Conservation (phyloP, 30 jellyfish, hydroid and myxozoan genomes). For the Aurelia coerulea region DNA sequence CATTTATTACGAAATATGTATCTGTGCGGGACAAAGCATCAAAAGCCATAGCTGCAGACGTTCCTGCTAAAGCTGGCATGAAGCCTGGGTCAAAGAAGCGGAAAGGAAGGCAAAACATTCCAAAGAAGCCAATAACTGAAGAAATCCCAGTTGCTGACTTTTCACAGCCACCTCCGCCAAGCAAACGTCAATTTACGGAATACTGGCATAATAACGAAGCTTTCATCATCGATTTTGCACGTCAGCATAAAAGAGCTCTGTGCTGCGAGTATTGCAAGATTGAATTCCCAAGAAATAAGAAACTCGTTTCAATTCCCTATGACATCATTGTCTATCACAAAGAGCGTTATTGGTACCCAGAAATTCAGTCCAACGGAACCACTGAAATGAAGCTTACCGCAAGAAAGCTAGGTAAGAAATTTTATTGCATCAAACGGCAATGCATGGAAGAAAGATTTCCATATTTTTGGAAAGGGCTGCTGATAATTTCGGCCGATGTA, state of each 20-base stretch:
- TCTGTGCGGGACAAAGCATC: slow-evolving; percentile 13
- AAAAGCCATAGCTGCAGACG: not conserved
- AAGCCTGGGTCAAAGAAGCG: slow-evolving; percentile 22
- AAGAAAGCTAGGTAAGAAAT: slow-evolving; percentile 1
- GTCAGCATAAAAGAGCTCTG: slow-evolving; percentile 4
- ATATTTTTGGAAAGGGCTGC: slow-evolving; percentile 11
- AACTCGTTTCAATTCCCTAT: slow-evolving; percentile 4
- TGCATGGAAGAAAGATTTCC: slow-evolving; percentile 20
- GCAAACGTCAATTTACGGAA: not conserved
- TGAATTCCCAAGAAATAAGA: slow-evolving; percentile 5
- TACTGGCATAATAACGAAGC: slow-evolving; percentile 13
- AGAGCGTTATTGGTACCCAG: slow-evolving; percentile 28
- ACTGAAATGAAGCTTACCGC: slow-evolving; percentile 1
- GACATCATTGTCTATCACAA: slow-evolving; percentile 15
- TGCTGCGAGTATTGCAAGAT: slow-evolving; percentile 11
- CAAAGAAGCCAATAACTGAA: not conserved
- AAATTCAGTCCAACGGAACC: not conserved
- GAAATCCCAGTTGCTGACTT: slow-evolving; percentile 5
- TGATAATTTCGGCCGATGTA: not conserved
- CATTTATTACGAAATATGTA: not conserved
- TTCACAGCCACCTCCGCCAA: slow-evolving; percentile 6
- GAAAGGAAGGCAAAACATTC: slow-evolving; percentile 8
- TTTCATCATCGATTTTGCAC: not conserved
- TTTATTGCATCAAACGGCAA: slow-evolving; percentile 1
- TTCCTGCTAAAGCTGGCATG: slow-evolving; percentile 16